Evolutionary conservation across 37 sponge, comb jelly and placozoan species (phyloP).

Genomic region (Cladorhizidae sp.): DNA sequence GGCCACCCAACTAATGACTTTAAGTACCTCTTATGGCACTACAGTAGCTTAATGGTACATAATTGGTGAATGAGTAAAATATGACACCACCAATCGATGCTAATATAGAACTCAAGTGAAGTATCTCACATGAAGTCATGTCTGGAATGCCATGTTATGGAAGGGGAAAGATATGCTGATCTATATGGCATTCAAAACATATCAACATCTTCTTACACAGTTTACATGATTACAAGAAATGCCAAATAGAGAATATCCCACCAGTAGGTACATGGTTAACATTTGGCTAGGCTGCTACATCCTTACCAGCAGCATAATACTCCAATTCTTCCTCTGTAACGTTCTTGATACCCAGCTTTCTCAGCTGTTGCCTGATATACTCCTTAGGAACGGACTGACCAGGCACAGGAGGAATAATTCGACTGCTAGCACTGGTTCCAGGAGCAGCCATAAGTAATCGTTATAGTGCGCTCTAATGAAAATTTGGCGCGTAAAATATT

Average conservation of each 20-base stretch:
- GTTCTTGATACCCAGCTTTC: conserved; percentile 49
- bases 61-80: too few relatives aligned
- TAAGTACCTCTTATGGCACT: too few relatives aligned
- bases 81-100: too few relatives aligned
- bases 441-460: conserved; percentile 19
- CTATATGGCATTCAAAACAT: too few relatives aligned
- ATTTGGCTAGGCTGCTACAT: too few relatives aligned
- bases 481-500: conserved; percentile 5
- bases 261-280: not conserved
- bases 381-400: conserved; percentile 37
- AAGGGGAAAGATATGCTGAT: too few relatives aligned
- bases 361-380: conserved; percentile 67
- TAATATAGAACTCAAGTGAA: too few relatives aligned
- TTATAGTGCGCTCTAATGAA: conserved; percentile 24
- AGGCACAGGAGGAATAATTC: not conserved
- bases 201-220: too few relatives aligned
- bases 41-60: too few relatives aligned
- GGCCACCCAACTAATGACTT: too few relatives aligned
- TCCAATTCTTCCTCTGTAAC: conserved; percentile 68
- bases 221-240: not conserved
- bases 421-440: not conserved
- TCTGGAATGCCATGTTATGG: too few relatives aligned
- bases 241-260: not conserved
- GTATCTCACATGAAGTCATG: too few relatives aligned
- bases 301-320: conserved; percentile 63